Conservation (phyloP, 1,140 invertebrate genomes). For the Drosophila pseudoananassae region DNA sequence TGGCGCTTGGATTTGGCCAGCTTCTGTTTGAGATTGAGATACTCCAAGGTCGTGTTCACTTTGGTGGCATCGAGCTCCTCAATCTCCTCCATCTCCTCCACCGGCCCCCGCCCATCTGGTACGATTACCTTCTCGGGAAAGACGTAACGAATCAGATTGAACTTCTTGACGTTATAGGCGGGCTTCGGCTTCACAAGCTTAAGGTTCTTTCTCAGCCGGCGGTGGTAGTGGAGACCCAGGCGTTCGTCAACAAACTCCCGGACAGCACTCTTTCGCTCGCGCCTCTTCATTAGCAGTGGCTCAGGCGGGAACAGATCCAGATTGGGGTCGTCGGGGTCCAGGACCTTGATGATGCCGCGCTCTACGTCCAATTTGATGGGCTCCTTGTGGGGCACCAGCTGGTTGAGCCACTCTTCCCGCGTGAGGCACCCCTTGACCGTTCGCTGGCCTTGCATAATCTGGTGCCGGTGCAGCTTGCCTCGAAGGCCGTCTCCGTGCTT, state of each 20-base stretch:
- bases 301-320: constrained; percentile 65
- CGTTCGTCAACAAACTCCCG: constrained; percentile 60
- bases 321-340: constrained; percentile 71
- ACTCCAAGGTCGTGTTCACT: constrained; percentile 64
- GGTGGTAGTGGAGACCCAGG: constrained; percentile 71
- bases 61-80: constrained; percentile 53
- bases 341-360: constrained; percentile 65
- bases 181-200: constrained; percentile 67
- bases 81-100: constrained; percentile 50
- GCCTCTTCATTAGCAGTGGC: constrained; percentile 29
- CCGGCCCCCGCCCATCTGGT: constrained; percentile 27
- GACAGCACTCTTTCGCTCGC: constrained; percentile 58
- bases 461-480: constrained; percentile 70
- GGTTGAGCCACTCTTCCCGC: constrained; percentile 77
- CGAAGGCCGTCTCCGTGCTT: constrained; percentile 70
- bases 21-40: constrained; percentile 49
- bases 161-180: constrained; percentile 67
- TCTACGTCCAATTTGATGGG: constrained; percentile 74
- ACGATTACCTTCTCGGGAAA: constrained; percentile 62
- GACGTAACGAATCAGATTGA: constrained; percentile 78
- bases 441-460: constrained; percentile 66
- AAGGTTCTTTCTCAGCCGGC: constrained; percentile 68
- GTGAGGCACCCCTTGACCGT: constrained; percentile 73
- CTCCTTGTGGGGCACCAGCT: constrained; percentile 71
- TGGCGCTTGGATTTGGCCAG: constrained; percentile 50